Percentiles rank a stretch among this genome's conserved stretches.
These are phyloP conservation scores for Coturnix japonica DNA, from an alignment of 2,113 vertebrate species.

Conservation along the genomic window DNA sequence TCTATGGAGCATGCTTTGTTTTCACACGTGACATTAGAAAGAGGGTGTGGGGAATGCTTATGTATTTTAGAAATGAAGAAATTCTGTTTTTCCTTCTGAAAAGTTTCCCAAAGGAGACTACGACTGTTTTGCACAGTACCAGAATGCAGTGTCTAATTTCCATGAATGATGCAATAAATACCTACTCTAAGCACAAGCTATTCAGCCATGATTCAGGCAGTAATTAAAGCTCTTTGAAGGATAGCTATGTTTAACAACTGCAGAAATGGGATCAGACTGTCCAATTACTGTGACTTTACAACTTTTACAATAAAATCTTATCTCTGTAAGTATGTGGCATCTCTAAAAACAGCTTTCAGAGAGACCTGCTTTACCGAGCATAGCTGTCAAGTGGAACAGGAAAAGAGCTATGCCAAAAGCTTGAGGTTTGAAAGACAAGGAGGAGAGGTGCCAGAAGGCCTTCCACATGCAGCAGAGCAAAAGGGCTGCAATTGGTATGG, in stretches of 20 bases:
- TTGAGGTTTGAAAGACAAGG: background rate
- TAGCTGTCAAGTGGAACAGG: background rate
- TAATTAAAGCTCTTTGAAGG: background rate
- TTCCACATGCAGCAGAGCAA: background rate
- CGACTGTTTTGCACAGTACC: background rate
- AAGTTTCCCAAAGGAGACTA: background rate
- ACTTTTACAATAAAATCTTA: constrained; percentile 23
- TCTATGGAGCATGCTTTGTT: background rate
- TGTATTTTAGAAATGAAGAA: background rate
- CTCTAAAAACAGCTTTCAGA: background rate
- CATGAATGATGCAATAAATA: background rate
- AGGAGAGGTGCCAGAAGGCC: background rate
- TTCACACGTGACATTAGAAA: background rate
- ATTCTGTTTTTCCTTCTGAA: background rate
- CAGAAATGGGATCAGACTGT: constrained; percentile 21
- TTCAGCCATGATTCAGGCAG: background rate
- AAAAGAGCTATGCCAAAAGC: background rate
- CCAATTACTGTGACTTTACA: constrained; percentile 14
- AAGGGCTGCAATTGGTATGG: background rate
- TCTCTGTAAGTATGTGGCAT: background rate
- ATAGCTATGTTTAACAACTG: constrained; percentile 3
- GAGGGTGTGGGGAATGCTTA: background rate
- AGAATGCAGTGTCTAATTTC: background rate
- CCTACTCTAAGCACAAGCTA: background rate
- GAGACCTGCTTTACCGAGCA: background rate